Evolutionary conservation across 2,797 vertebrate species (phyloP), one percentile per base, ranked within the genome.

Genomic region (Acipenser transmontanus): DNA sequence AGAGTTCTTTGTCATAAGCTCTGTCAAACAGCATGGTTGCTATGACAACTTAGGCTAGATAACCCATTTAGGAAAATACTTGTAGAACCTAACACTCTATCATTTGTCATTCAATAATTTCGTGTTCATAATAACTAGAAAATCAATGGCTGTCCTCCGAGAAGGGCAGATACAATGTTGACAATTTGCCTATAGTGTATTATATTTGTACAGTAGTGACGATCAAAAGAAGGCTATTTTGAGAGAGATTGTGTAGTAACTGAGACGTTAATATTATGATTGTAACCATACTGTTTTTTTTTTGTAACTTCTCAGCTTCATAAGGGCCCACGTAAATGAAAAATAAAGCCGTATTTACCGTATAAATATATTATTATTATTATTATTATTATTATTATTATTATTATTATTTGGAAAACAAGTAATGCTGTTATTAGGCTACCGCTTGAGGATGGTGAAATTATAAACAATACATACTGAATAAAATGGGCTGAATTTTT

Each of bases 21-120:
- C 87, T 81, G 85, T 91, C 90, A 93, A 93, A 92, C 85, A 86
- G 89, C 69, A 47, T 50, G 6, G 86, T 94, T 91, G 80, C 91
- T 81, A 91, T 52, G 81, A 90, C 82, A 88, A 93, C 84, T 1
- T 69, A 63, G 11, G 79, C 84, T 84, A 80, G 84, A 82, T 85
- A 89, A 84, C 82, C 85, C 84, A 80, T 89, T 78, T 81, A 85
- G 77, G 85, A 87, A 84, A 91, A 86, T 85, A 83, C 86, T 89
- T 78, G 81, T 81, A 81, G 89, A 82, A 83, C 84, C 84, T 80
- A 80, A 86, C 88, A 89, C 85, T 91, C 92, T 86, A 92, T 95
- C 91, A 92, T 91, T 87, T 86, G 86, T 89, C 88, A 87, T 91
- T 91, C 91, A 88, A 92, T 94, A 91, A 93, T 93, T 93, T 90